These are phyloP conservation scores for Borostomias antarcticus DNA, from an alignment of 2,797 vertebrate species.

Conservation along the genomic window DNA sequence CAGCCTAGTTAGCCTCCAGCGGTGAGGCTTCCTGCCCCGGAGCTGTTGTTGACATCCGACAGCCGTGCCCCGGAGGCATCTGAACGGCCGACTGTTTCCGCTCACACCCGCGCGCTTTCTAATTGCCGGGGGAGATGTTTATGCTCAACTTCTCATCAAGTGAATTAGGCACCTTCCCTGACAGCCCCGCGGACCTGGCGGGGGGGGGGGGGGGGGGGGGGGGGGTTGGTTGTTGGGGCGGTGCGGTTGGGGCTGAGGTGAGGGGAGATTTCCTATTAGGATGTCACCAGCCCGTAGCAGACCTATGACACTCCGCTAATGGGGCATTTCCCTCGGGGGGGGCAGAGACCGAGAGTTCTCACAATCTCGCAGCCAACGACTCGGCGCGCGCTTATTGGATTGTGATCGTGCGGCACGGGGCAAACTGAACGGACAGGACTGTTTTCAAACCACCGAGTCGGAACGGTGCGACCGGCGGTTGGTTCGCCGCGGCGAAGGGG, in stretches of 20 bases:
- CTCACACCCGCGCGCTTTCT: slow-evolving; percentile 50
- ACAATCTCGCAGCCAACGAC: too few species aligned
- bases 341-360: neutral
- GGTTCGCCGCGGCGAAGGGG: neutral
- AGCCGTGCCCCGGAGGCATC: slow-evolving; percentile 57
- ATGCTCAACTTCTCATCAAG: slow-evolving; percentile 53
- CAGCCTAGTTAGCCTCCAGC: slow-evolving; percentile 60
- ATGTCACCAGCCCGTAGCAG: neutral
- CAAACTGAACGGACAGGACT: neutral
- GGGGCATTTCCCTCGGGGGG: slow-evolving; percentile 9
- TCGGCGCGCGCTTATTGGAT: too few species aligned
- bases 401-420: neutral
- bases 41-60: slow-evolving; percentile 76
- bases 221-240: too few species aligned
- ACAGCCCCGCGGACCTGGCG: neutral
- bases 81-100: slow-evolving; percentile 57
- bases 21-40: slow-evolving; percentile 74
- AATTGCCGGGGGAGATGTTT: slow-evolving; percentile 58
- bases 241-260: too few species aligned
- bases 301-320: slow-evolving; percentile 21
- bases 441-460: too few species aligned
- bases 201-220: neutral
- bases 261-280: slow-evolving; percentile 18
- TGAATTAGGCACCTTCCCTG: slow-evolving; percentile 54
- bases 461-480: too few species aligned